Evolutionary conservation across 1,140 invertebrate genomes (phyloP).

Genomic region (Micrasema longulum): DNA sequence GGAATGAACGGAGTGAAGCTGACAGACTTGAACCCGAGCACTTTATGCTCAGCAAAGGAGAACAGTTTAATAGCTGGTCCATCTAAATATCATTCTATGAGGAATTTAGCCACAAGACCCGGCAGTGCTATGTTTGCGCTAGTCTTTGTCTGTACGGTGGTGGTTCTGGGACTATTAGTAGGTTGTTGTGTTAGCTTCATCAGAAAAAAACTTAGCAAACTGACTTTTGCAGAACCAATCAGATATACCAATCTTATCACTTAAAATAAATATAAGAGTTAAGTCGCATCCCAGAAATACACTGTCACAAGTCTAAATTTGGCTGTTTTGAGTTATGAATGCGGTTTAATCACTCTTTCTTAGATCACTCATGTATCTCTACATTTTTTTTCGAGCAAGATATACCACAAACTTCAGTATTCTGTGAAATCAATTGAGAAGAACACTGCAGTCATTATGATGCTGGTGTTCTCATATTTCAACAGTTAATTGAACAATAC

Average conservation of each 20-base stretch:
- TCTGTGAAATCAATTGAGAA: too few species aligned
- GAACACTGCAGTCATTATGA: too few species aligned
- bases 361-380: too few species aligned
- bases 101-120: background rate
- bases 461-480: too few species aligned
- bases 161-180: slow-evolving; percentile 39
- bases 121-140: slow-evolving; percentile 37
- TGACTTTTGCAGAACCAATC: slow-evolving; percentile 6
- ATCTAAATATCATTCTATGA: background rate
- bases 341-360: too few species aligned
- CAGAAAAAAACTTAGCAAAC: slow-evolving; percentile 38
- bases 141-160: slow-evolving; percentile 28
- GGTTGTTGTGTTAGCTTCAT: slow-evolving; percentile 33
- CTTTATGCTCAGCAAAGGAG: slow-evolving; percentile 54
- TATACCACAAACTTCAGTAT: too few species aligned
- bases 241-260: slow-evolving; percentile 42
- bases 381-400: too few species aligned
- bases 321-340: too few species aligned
- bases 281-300: too few species aligned
- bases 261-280: too few species aligned
- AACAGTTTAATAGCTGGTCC: slow-evolving; percentile 6
- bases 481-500: too few species aligned
- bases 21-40: slow-evolving; percentile 61
- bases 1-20: slow-evolving; percentile 60
- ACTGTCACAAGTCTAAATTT: too few species aligned